phyloP scores from a whole-genome alignment of 2,113 vertebrate genomes.

The Zosterops pallidus region DNA sequence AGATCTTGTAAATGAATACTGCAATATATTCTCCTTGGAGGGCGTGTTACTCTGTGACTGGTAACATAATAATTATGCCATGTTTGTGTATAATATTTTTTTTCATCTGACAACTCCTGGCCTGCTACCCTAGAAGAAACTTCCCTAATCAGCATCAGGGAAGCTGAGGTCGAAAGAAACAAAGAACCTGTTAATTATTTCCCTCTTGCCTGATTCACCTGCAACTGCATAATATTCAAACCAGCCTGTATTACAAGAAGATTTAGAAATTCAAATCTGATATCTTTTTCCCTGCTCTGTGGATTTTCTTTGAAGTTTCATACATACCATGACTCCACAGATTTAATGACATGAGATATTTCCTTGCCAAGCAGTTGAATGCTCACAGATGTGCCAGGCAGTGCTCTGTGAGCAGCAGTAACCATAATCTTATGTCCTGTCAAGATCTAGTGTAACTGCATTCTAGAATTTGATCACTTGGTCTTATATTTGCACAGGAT shows the following conservation, averaged over 20 bases:
- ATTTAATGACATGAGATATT: not conserved
- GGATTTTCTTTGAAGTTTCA: not conserved
- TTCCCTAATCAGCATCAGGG: not conserved
- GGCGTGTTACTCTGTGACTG: not conserved
- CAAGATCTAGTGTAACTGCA: not conserved
- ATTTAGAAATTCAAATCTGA: not conserved
- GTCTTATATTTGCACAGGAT: not conserved
- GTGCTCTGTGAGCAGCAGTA: not conserved
- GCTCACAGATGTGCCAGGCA: not conserved
- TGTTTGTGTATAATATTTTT: not conserved
- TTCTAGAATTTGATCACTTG: not conserved
- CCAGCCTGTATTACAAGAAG: not conserved
- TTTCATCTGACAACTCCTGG: not conserved
- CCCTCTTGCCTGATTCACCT: not conserved
- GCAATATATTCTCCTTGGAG: not conserved
- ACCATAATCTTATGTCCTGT: not conserved
- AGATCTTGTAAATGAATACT: conserved; percentile 21
- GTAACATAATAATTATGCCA: not conserved
- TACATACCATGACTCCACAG: not conserved
- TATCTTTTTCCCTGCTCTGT: not conserved
- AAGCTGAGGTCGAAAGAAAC: not conserved
- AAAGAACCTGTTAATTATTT: not conserved
- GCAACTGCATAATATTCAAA: not conserved
- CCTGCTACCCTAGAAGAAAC: not conserved
- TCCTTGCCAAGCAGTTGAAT: not conserved